Conservation (phyloP, 2,113 vertebrate genomes). For the Melanotaenia duboulayi region DNA sequence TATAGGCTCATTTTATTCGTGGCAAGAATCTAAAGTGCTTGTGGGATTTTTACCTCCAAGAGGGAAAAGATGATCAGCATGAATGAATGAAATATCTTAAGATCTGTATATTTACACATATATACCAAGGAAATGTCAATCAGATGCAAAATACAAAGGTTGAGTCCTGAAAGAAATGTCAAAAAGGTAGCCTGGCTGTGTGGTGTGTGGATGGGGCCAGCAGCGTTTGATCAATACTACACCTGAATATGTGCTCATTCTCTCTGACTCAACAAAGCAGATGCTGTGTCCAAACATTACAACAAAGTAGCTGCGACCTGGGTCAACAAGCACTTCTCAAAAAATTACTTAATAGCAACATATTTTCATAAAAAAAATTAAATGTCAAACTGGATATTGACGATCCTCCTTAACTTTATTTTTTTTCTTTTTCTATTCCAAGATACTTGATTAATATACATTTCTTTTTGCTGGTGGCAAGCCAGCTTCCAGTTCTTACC, state of each 20-base stretch:
- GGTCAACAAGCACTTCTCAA: constrained; percentile 23
- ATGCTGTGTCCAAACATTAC: constrained; percentile 1
- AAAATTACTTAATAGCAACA: constrained; percentile 9
- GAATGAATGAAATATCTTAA: constrained; percentile 71
- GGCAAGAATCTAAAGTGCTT: constrained; percentile 20
- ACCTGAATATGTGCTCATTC: constrained; percentile 55
- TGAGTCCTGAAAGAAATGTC: constrained; percentile 69
- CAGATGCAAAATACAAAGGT: constrained; percentile 76
- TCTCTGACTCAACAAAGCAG: constrained; percentile 29
- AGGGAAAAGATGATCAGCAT: constrained; percentile 53
- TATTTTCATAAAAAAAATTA: neutral
- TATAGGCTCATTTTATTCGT: constrained; percentile 57
- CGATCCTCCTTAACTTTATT: neutral
- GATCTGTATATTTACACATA: constrained; percentile 70
- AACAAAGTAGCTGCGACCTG: neutral
- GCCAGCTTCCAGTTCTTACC: too few species aligned
- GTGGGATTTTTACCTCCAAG: constrained; percentile 47
- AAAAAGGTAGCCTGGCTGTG: constrained; percentile 46
- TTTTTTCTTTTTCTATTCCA: neutral
- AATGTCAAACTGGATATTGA: neutral
- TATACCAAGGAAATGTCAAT: constrained; percentile 75
- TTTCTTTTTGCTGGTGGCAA: too few species aligned
- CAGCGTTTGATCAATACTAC: constrained; percentile 68
- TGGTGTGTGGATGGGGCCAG: constrained; percentile 19
- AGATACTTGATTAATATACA: too few species aligned